Base-by-base conservation (phyloP, 2,888 invertebrate genomes). In the Auanema freiburgensis region DNA sequence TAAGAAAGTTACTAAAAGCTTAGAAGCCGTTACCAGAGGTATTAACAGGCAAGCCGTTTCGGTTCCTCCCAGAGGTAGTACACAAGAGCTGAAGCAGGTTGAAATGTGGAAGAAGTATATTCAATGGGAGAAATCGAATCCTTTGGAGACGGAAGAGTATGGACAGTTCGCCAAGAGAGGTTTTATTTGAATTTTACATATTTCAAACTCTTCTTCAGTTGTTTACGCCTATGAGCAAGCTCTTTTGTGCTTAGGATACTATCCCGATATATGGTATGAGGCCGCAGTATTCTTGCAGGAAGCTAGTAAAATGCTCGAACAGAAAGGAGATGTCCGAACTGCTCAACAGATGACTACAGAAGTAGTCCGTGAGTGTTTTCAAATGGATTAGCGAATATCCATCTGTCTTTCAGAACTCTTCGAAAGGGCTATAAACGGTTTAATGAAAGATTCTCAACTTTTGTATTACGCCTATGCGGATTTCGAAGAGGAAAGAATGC, bases 171-270 rank as follows among this genome's bases (percentile, higher is more conserved):
- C 95, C 0, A 89, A 92, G 58, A 87, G 97, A 71, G 87, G 87
- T 85, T 55, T 16, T 33, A 53, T 41, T 49, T 24, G 3, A 52
- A 23, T 23, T 6, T 4, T 12, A 14, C 11, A 50, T 16, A 12
- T 50, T 12, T 50, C 12, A 50, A 50, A 14, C 16, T 11, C 11
- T 52, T 52, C 16, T 24, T 6, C 10, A 23, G 97, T 98, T 0
- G 94, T 96, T 90, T 98, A 97, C 87, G 96, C 97, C 0, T 93
- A 97, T 71, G 98, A 98, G 84, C 97, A 99, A 85, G 93, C 96
- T 78, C 86, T 99, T 54, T 86, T 99, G 51, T 97, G 97, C 82
- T 53, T 63, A 1, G 63, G 63, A 21, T 62, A 62, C 51, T 62
- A 62, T 33, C 62, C 62, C 16, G 97, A 98, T 73, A 92, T 98